Evolutionary conservation across 2,113 vertebrate species (phyloP).

Genomic region (Lanius collurio): DNA sequence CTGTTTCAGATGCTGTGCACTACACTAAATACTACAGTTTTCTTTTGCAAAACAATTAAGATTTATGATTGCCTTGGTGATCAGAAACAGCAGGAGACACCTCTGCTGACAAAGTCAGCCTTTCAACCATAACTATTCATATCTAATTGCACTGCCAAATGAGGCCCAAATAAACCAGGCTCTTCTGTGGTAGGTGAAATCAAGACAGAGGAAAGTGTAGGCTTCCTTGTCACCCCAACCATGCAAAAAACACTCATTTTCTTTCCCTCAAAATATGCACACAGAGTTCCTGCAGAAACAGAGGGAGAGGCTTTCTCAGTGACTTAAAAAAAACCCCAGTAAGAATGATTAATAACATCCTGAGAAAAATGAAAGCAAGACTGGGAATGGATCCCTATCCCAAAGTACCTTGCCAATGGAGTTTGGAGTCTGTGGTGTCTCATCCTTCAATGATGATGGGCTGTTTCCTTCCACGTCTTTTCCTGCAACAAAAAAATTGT

Average conservation of each 20-base stretch:
- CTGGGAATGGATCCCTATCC: not conserved
- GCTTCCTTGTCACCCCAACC: not conserved
- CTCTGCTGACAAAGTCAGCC: not conserved
- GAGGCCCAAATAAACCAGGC: not conserved
- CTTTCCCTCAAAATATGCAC: not conserved
- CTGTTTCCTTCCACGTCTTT: conserved; percentile 85
- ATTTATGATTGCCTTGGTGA: not conserved
- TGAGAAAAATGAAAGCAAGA: not conserved
- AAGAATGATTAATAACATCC: not conserved
- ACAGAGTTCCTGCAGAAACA: not conserved
- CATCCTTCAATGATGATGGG: conserved; percentile 75
- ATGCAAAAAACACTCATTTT: not conserved
- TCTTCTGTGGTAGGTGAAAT: not conserved
- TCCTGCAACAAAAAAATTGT: conserved; percentile 73
- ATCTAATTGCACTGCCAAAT: not conserved
- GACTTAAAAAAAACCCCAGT: not conserved
- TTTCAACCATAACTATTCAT: not conserved
- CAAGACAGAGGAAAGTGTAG: not conserved
- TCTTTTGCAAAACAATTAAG: conserved; percentile 11
- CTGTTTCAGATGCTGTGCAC: accelerated
- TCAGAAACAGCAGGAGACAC: not conserved
- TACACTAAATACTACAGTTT: not conserved
- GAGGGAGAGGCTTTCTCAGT: not conserved
- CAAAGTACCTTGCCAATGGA: conserved; percentile 82
- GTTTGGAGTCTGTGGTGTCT: conserved; percentile 85